Evolutionary conservation across 2,888 invertebrate species (phyloP).

Genomic region (Ophion ventricosus): DNA sequence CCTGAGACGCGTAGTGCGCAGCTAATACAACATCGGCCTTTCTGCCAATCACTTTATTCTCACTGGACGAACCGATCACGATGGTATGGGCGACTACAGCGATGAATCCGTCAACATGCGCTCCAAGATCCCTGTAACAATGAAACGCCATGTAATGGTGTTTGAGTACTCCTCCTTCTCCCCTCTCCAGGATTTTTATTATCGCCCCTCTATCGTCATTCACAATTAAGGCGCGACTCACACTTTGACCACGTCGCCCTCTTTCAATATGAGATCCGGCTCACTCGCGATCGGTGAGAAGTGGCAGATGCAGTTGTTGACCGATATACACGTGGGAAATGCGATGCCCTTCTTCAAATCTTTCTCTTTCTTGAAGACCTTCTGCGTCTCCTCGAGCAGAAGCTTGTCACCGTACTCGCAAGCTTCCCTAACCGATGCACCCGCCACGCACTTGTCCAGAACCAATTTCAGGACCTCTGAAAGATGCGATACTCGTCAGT

Average conservation of each 20-base stretch:
- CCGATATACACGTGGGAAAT: slow-evolving; percentile 99
- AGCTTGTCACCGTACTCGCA: slow-evolving; percentile 96
- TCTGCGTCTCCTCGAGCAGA: slow-evolving; percentile 95
- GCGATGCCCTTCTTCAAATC: slow-evolving; percentile 99
- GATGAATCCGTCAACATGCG: slow-evolving; percentile 99
- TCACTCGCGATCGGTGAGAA: slow-evolving; percentile 98
- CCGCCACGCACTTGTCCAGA: slow-evolving; percentile 93
- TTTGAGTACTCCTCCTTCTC: neutral
- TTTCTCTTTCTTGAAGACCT: slow-evolving; percentile 99
- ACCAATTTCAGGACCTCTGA: slow-evolving; percentile 95
- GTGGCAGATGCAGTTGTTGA: slow-evolving; percentile 99
- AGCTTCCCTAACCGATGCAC: slow-evolving; percentile 94
- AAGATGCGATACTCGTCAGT: slow-evolving; percentile 79
- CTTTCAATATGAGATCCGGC: slow-evolving; percentile 92
- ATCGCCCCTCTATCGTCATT: neutral
- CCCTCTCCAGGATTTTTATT: neutral
- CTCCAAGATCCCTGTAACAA: slow-evolving; percentile 93
- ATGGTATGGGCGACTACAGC: slow-evolving; percentile 99
- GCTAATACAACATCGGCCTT: slow-evolving; percentile 98
- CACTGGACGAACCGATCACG: slow-evolving; percentile 91
- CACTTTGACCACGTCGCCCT: slow-evolving; percentile 98
- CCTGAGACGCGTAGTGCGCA: slow-evolving; percentile 97
- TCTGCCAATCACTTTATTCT: slow-evolving; percentile 91
- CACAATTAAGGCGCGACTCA: slow-evolving; percentile 85
- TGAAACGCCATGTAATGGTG: slow-evolving; percentile 9